Evolutionary conservation across 2,888 invertebrate genomes (phyloP), one percentile per base, ranked within the genome.

Genomic region (Eupithecia centaureata): DNA sequence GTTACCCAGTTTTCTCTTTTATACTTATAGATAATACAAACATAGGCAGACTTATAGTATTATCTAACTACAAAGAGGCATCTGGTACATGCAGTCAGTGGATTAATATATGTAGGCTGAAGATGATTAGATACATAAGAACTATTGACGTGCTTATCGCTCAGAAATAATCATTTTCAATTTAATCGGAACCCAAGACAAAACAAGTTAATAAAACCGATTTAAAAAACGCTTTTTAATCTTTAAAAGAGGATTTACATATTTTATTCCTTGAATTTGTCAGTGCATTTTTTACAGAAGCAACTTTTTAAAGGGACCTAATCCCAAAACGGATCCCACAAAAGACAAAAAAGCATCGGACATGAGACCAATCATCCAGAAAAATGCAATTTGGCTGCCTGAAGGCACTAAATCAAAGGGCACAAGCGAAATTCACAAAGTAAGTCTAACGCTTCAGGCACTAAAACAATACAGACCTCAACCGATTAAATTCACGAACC

Each of bases 351-450:
- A 60, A 52, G 3, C 15, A 56, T 2, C 8, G 51, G 25, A 58
- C 64, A 61, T 38, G 42, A 35, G 51, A 28, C 54, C 63, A 65
- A 61, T 57, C 66, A 61, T 58, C 70, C 61, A 61, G 63, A 66
- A 66, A 66, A 66, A 66, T 70, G 66, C 63, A 66, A 66, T 70
- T 66, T 61, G 63, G 56, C 65, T 56, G 30, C 65, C 69, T 60
- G 35, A 57, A 47, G 68, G 61, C 61, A 61, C 54, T 66, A 66
- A 70, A 67, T 70, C 70, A 66, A 70, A 54, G 63, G 63, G 61
- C 70, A 66, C 61, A 38, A 51, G 60, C 69, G 57, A 70, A 70
- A 66, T 70, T 63, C 66, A 66, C 66, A 70, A 63, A 66, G 66
- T 63, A 66, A 63, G 63, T 65, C 69, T 63, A 61, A 61, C 57